Percentiles rank a stretch among this genome's conserved stretches.
phyloP scores from a whole-genome alignment of 2,888 invertebrate species.

The Elmis aenea region DNA sequence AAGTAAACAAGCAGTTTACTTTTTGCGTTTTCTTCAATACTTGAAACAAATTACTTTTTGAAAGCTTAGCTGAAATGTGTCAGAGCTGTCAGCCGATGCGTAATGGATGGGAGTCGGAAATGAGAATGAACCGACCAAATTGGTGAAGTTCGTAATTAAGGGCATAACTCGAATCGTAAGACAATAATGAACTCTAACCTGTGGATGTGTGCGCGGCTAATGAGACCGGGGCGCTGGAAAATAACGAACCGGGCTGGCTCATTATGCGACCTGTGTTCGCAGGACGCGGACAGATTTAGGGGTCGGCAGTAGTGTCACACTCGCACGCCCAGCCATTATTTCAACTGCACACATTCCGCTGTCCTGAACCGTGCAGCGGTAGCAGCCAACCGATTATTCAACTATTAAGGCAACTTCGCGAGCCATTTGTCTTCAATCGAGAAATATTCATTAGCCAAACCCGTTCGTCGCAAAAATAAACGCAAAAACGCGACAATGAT shows the following conservation, averaged over 20 bases:
- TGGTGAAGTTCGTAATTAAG: constrained; percentile 28
- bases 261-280: constrained; percentile 37
- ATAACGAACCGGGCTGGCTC: constrained; percentile 29
- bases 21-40: constrained; percentile 22
- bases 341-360: constrained; percentile 28
- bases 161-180: constrained; percentile 16
- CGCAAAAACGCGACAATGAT: constrained; percentile 38
- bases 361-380: constrained; percentile 18
- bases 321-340: constrained; percentile 27
- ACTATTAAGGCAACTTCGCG: constrained; percentile 27
- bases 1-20: constrained; percentile 23
- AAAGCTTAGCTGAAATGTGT: constrained; percentile 24
- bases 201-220: constrained; percentile 20
- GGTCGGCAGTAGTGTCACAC: constrained; percentile 29
- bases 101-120: constrained; percentile 27
- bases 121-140: constrained; percentile 26
- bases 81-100: constrained; percentile 26
- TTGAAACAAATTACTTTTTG: constrained; percentile 28
- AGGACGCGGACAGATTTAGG: constrained; percentile 38
- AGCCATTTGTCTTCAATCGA: constrained; percentile 36
- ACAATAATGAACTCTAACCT: constrained; percentile 28
- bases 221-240: constrained; percentile 21
- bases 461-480: constrained; percentile 20
- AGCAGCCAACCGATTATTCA: constrained; percentile 26
- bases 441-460: constrained; percentile 38